Conservation (phyloP, 2,888 invertebrate genomes). For the Agriopis marginaria region DNA sequence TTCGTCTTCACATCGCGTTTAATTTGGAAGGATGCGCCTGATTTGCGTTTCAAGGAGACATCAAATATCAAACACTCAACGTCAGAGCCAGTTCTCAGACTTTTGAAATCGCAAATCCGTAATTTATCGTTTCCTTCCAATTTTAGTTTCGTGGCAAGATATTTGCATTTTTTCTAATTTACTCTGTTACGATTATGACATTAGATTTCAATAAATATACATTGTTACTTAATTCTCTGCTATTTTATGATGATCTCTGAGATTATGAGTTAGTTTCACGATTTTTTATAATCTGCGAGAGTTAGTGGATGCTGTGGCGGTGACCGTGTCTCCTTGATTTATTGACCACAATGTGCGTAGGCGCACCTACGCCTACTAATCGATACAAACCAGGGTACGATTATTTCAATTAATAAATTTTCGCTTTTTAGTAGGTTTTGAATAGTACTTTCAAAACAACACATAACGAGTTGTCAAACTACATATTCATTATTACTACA, state of each 20-base stretch:
- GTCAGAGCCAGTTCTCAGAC: slow-evolving; percentile 5
- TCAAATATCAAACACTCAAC: slow-evolving; percentile 25
- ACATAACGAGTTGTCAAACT: too few species aligned
- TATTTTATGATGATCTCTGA: slow-evolving; percentile 17
- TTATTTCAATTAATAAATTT: slow-evolving; percentile 42
- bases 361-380: slow-evolving; percentile 65
- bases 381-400: slow-evolving; percentile 41
- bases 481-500: too few species aligned
- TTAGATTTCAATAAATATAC: slow-evolving; percentile 15
- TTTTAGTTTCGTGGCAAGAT: slow-evolving; percentile 21
- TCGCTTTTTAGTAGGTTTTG: slow-evolving; percentile 33
- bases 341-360: slow-evolving; percentile 60
- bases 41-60: slow-evolving; percentile 25
- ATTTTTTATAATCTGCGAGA: slow-evolving; percentile 6
- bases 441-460: not conserved
- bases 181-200: slow-evolving; percentile 2
- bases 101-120: slow-evolving; percentile 5
- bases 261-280: slow-evolving; percentile 1
- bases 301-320: slow-evolving; percentile 57
- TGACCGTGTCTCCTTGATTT: slow-evolving; percentile 62
- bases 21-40: slow-evolving; percentile 27
- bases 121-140: slow-evolving; percentile 27
- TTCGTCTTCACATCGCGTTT: slow-evolving; percentile 19
- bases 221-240: slow-evolving; percentile 25
- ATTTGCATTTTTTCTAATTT: slow-evolving; percentile 34